Evolutionary conservation across 2,888 invertebrate genomes (phyloP).

Genomic region (Lochmaea capreae): DNA sequence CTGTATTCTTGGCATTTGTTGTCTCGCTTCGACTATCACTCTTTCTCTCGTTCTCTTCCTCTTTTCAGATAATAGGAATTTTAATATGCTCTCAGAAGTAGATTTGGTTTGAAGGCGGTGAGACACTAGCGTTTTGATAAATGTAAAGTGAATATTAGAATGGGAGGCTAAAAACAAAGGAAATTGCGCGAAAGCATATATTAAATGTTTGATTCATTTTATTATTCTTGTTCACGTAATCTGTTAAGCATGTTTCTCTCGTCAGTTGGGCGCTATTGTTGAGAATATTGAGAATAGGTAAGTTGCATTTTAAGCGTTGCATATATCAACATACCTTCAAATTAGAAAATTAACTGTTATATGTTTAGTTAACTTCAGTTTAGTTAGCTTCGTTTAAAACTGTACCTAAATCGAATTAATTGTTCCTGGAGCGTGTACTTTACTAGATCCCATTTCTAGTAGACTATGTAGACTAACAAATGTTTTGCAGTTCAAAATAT

Average conservation of each 20-base stretch:
- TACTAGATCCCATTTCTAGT: too few relatives aligned
- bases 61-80: conserved; percentile 14
- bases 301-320: too few relatives aligned
- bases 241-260: background rate
- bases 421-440: too few relatives aligned
- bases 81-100: conserved; percentile 13
- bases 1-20: conserved; percentile 4
- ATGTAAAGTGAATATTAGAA: background rate
- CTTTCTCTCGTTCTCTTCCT: background rate
- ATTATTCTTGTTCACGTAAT: background rate
- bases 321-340: too few relatives aligned
- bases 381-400: too few relatives aligned
- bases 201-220: background rate
- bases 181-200: background rate
- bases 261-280: background rate
- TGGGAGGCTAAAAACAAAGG: background rate
- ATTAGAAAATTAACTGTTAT: too few relatives aligned
- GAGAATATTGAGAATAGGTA: too few relatives aligned
- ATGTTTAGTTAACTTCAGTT: too few relatives aligned
- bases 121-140: conserved; percentile 2
- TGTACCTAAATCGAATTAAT: too few relatives aligned
- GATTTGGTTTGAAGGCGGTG: conserved; percentile 5
- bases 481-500: too few relatives aligned
- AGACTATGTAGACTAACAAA: too few relatives aligned
- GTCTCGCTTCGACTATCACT: background rate